These are phyloP conservation scores for Xestia c-nigrum DNA, from an alignment of 2,888 invertebrate species.

Conservation along the genomic window DNA sequence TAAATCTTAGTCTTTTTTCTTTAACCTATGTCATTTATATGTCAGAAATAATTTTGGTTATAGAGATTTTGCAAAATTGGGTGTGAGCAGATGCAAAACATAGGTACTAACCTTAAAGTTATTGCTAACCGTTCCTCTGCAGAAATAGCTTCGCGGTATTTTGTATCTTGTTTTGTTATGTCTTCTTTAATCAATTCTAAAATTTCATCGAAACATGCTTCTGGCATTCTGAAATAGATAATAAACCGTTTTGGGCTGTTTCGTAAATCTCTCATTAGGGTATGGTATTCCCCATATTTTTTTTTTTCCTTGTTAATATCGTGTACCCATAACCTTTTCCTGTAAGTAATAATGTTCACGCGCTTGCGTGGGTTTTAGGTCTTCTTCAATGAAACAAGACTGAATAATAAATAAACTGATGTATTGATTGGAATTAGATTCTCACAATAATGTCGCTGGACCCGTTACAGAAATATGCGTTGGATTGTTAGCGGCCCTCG, in stretches of 20 bases:
- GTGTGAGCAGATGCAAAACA: slow-evolving; percentile 10
- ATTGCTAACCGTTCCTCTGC: slow-evolving; percentile 48
- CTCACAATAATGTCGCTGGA: no score
- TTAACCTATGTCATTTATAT: not conserved
- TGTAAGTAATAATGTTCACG: slow-evolving; percentile 36
- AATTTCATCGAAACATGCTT: slow-evolving; percentile 11
- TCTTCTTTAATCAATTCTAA: slow-evolving; percentile 32
- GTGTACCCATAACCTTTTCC: slow-evolving; percentile 34
- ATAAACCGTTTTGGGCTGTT: slow-evolving; percentile 33
- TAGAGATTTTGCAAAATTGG: slow-evolving; percentile 24
- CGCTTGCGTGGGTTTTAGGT: no score
- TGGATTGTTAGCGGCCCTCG: no score
- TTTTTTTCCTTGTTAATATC: slow-evolving; percentile 35
- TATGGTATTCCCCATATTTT: slow-evolving; percentile 40
- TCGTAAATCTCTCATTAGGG: slow-evolving; percentile 36
- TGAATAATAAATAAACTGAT: no score
- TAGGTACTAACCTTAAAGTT: slow-evolving; percentile 32
- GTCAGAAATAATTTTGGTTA: slow-evolving; percentile 2
- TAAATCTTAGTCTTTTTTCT: slow-evolving; percentile 1
- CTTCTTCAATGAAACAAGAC: no score
- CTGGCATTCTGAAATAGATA: slow-evolving; percentile 37
- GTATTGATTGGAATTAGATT: no score
- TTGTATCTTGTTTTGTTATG: slow-evolving; percentile 50
- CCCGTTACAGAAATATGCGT: no score
- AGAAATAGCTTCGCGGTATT: slow-evolving; percentile 45